Evolutionary conservation across 2,888 invertebrate genomes (phyloP), one percentile per base, ranked within the genome.

Genomic region (Malacosoma neustria): DNA sequence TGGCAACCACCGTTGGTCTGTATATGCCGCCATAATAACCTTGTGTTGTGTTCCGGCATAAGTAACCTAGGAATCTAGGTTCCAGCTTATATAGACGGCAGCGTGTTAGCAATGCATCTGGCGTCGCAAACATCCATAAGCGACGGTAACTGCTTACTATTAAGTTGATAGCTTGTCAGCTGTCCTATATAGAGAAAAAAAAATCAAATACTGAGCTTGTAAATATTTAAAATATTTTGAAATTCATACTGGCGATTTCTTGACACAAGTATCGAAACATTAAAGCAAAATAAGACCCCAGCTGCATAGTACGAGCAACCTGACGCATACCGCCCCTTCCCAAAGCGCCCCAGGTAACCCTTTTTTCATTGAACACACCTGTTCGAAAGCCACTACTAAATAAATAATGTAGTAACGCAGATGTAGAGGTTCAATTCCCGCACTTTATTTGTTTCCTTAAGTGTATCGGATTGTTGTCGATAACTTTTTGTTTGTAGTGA

Each of bases 291-390:
- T n/a, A n/a, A n/a, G n/a, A n/a, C n/a, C n/a, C n/a, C n/a, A n/a
- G n/a, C n/a, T n/a, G n/a, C n/a, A n/a, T n/a, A n/a, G 22, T 22
- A 22, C 0, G 22, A 38, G 31, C 40, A 43, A 50, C 39, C 49
- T 47, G 46, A 42, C 44, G 39, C 33, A 35, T 37, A 38, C 22
- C 32, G 30, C 39, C 37, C 45, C 29, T 36, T 34, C 30, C 33
- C 36, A 32, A 13, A 45, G 53, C 37, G 35, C 32, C 34, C 37
- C 32, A 13, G 45, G 54, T 57, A 60, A 63, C 55, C 66, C 67
- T 61, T 69, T 67, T 70, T 71, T 61, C 62, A 70, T 72, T 49
- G 65, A 56, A 46, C 61, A 55, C 74, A 72, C 72, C 70, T 76
- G 75, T 65, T 62, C 50, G 58, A 42, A 48, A 55, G 54, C 22